phyloP scores from a whole-genome alignment of 2,113 vertebrate genomes.

The Calypte anna region DNA sequence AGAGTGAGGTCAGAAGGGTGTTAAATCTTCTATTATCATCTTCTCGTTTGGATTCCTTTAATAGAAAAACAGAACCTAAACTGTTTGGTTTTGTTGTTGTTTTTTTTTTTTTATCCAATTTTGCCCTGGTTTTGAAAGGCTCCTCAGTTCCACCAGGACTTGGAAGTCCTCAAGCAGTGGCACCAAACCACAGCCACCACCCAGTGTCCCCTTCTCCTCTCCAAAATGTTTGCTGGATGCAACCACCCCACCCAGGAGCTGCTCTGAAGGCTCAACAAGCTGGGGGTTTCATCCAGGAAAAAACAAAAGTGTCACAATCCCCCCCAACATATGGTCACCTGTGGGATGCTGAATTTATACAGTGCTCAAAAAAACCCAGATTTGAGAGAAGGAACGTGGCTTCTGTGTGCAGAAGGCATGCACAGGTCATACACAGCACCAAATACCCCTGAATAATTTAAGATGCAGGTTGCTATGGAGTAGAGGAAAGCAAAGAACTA shows the following conservation, averaged over 20 bases:
- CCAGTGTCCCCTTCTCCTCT: not conserved
- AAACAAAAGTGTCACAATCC: no score
- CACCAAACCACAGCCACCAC: not conserved
- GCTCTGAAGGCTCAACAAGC: accelerated
- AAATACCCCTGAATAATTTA: constrained; percentile 51
- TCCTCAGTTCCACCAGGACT: accelerated
- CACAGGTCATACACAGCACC: constrained; percentile 82
- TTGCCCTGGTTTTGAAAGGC: not conserved
- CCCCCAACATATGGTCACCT: accelerated
- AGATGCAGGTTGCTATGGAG: constrained; percentile 68
- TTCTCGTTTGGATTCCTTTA: not conserved
- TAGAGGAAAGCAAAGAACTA: constrained; percentile 80
- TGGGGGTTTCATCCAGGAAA: not conserved
- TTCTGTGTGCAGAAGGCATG: constrained; percentile 91
- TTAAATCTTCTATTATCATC: not conserved
- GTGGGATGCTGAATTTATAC: accelerated
- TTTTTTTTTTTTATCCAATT: not conserved
- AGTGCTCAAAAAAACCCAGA: not conserved
- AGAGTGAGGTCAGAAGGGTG: not conserved
- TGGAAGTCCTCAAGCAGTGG: accelerated
- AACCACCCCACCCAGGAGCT: accelerated
- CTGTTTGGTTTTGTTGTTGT: no score
- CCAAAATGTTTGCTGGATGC: not conserved
- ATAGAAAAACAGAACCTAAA: not conserved
- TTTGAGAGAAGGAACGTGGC: constrained; percentile 90